Percentiles rank a stretch among this genome's conserved stretches.
Evolutionary conservation across 2,888 invertebrate genomes (phyloP).

Genomic region (Petrolisthes manimaculis): DNA sequence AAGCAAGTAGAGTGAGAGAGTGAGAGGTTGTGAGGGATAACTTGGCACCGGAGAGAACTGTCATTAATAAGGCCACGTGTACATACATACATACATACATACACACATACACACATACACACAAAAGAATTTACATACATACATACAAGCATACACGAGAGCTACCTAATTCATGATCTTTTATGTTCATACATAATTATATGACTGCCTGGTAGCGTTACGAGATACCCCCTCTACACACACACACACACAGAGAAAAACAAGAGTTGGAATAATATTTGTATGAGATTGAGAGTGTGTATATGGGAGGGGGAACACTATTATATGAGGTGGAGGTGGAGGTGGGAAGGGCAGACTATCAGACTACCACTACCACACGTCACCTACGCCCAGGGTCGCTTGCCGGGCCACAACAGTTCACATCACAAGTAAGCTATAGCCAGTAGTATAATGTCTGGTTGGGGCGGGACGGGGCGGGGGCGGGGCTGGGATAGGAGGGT

Average conservation of each 20-base stretch:
- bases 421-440: neutral
- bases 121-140: conserved; percentile 20
- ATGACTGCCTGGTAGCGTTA: too few species aligned
- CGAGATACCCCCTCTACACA: neutral
- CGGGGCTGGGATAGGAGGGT: conserved; percentile 2
- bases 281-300: neutral
- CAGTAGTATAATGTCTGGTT: too few species aligned
- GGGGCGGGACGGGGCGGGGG: conserved; percentile 9
- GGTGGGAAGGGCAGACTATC: conserved; percentile 23
- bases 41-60: neutral
- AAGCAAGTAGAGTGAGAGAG: neutral
- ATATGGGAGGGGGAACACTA: neutral
- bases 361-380: conserved; percentile 35
- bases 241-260: conserved; percentile 7
- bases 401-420: neutral
- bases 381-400: neutral
- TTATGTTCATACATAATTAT: too few species aligned
- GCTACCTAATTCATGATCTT: neutral
- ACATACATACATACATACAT: conserved; percentile 17
- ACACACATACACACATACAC: conserved; percentile 11
- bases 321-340: conserved; percentile 13
- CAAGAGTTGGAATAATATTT: neutral
- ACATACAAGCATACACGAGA: conserved; percentile 22
- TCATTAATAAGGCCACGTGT: conserved; percentile 10
- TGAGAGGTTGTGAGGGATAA: neutral